These are phyloP conservation scores for Linnaemya tessellans DNA, from an alignment of 2,888 invertebrate species.

Conservation along the genomic window DNA sequence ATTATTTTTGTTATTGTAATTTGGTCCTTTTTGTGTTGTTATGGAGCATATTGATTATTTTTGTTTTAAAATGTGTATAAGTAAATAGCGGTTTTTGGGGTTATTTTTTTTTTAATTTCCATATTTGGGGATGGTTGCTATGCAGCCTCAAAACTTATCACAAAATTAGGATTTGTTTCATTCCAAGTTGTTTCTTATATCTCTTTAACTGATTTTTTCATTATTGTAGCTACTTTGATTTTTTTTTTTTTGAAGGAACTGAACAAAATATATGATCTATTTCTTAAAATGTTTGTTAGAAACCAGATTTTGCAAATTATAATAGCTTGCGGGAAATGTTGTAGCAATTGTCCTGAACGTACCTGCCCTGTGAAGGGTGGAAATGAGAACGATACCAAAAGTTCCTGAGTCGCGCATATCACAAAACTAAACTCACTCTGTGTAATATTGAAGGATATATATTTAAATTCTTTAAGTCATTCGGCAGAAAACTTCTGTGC, in stretches of 20 bases:
- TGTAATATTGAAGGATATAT: too few relatives aligned
- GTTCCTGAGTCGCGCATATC: too few relatives aligned
- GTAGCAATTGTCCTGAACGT: too few relatives aligned
- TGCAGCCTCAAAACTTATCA: not conserved
- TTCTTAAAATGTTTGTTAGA: not conserved
- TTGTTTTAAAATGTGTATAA: conserved; percentile 56
- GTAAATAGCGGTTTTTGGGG: conserved; percentile 30
- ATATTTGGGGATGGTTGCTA: conserved; percentile 53
- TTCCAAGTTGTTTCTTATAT: not conserved
- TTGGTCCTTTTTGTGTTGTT: conserved; percentile 43
- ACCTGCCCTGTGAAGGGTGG: too few relatives aligned
- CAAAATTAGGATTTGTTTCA: conserved; percentile 3
- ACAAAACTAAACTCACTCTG: too few relatives aligned
- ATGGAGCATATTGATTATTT: conserved; percentile 65
- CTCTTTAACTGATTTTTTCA: not conserved
- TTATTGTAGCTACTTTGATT: not conserved
- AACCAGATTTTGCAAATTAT: not conserved
- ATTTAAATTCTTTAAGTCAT: too few relatives aligned
- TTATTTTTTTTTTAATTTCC: conserved; percentile 24
- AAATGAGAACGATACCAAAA: too few relatives aligned
- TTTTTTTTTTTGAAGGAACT: too few relatives aligned
- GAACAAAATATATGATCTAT: not conserved
- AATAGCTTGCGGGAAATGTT: too few relatives aligned
- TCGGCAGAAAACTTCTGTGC: too few relatives aligned
- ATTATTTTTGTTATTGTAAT: conserved; percentile 18